Percentiles rank a stretch among this genome's conserved stretches.
phyloP scores from a whole-genome alignment of 2,888 invertebrate species.

The Dryobota labecula region DNA sequence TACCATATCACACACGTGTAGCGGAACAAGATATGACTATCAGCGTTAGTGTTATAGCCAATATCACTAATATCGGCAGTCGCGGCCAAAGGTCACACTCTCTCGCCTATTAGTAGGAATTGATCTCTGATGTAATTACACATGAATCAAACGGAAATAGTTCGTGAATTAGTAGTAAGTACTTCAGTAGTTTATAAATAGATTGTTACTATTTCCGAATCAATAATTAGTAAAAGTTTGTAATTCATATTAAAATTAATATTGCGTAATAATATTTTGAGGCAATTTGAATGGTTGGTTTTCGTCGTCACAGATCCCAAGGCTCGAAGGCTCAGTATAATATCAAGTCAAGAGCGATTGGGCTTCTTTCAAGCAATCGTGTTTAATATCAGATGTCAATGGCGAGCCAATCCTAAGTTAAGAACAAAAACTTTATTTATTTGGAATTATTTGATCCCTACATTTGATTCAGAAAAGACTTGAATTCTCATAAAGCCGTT shows the following conservation, averaged over 20 bases:
- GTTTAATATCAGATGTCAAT: not conserved
- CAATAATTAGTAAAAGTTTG: not conserved
- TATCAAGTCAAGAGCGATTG: no score
- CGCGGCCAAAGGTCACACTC: slow-evolving; percentile 37
- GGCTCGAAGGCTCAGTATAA: no score
- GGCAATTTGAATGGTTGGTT: not conserved
- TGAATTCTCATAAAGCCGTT: not conserved
- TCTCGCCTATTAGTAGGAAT: slow-evolving; percentile 17
- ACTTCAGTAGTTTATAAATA: not conserved
- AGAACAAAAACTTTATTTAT: not conserved
- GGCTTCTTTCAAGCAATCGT: no score
- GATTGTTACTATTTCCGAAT: slow-evolving; percentile 1
- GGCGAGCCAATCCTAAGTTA: not conserved
- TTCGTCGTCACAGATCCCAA: no score
- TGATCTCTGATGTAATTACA: slow-evolving; percentile 39
- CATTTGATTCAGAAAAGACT: not conserved
- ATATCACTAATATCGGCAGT: slow-evolving; percentile 39
- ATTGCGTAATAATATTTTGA: not conserved
- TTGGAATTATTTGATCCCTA: not conserved
- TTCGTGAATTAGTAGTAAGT: not conserved
- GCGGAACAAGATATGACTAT: slow-evolving; percentile 32
- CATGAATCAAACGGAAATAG: slow-evolving; percentile 16
- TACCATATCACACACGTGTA: slow-evolving; percentile 40
- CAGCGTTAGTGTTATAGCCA: slow-evolving; percentile 22
- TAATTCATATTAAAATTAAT: not conserved